Percentiles rank a stretch among this genome's conserved stretches.
These are phyloP conservation scores for Drosophila birchii DNA, from an alignment of 2,888 invertebrate species.

Conservation along the genomic window DNA sequence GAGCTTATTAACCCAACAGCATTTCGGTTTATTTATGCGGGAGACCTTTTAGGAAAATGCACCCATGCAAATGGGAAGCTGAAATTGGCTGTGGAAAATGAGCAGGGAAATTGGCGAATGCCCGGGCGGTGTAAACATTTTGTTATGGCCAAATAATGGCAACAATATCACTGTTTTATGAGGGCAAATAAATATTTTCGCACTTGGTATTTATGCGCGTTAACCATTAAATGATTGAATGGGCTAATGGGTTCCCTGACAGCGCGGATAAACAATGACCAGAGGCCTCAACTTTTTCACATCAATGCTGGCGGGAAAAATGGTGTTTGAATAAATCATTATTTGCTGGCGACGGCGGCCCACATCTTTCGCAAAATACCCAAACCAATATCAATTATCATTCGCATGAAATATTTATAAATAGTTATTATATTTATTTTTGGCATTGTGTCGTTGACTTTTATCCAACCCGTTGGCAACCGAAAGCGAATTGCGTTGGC, in stretches of 20 bases:
- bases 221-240: constrained; percentile 46
- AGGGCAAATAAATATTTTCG: constrained; percentile 42
- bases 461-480: constrained; percentile 29
- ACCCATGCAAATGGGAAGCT: constrained; percentile 6
- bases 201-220: constrained; percentile 36
- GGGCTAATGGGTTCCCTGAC: constrained; percentile 25
- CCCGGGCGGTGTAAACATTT: constrained; percentile 10
- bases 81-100: constrained; percentile 12
- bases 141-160: constrained; percentile 37
- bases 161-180: constrained; percentile 44
- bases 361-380: constrained; percentile 13
- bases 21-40: constrained; percentile 17
- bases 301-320: constrained; percentile 26
- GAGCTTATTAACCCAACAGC: constrained; percentile 17
- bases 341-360: constrained; percentile 3
- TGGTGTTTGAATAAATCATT: constrained; percentile 27
- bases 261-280: constrained; percentile 31
- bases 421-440: constrained; percentile 48
- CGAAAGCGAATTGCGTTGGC: constrained; percentile 7
- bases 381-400: constrained; percentile 29
- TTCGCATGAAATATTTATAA: constrained; percentile 26
- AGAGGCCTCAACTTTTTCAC: constrained; percentile 17
- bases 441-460: constrained; percentile 64
- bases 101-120: constrained; percentile 11
- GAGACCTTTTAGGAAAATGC: constrained; percentile 10